Evolutionary conservation across 1,140 invertebrate genomes (phyloP).

Genomic region (Heliconius hewitsoni): DNA sequence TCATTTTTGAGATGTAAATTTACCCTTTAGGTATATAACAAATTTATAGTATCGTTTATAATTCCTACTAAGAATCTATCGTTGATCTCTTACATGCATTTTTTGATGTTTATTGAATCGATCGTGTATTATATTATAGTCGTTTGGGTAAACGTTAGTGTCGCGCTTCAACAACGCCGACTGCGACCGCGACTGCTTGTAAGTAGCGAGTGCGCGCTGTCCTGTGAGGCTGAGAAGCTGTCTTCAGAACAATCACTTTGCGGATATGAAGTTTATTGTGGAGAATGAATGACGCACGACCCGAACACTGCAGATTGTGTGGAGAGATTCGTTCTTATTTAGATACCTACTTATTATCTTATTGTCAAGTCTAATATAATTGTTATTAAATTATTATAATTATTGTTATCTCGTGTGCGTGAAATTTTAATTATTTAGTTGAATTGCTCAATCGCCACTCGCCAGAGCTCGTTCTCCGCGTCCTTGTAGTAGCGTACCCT

Average conservation of each 20-base stretch:
- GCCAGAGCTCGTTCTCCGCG: not conserved
- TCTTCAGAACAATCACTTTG: too few relatives aligned
- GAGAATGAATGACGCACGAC: not conserved
- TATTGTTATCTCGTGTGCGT: conserved; percentile 12
- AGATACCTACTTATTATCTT: not conserved
- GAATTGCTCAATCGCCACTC: conserved; percentile 8
- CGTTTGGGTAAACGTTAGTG: conserved; percentile 32
- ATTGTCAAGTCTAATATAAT: conserved; percentile 13
- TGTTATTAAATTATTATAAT: conserved; percentile 14
- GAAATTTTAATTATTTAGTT: not conserved
- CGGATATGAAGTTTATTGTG: not conserved
- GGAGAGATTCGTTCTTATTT: not conserved
- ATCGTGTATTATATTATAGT: conserved; percentile 49
- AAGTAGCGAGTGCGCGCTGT: too few relatives aligned
- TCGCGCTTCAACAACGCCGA: not conserved
- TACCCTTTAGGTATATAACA: conserved; percentile 63
- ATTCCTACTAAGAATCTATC: conserved; percentile 62
- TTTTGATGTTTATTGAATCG: conserved; percentile 70
- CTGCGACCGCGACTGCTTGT: not conserved
- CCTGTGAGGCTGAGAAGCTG: too few relatives aligned
- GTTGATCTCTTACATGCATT: conserved; percentile 62
- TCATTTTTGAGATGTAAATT: conserved; percentile 77
- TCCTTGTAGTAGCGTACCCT: not conserved
- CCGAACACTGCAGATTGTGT: not conserved
- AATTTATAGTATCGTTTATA: conserved; percentile 71